phyloP scores from a whole-genome alignment of 1,140 invertebrate species.

The Temnothorax longispinosus region DNA sequence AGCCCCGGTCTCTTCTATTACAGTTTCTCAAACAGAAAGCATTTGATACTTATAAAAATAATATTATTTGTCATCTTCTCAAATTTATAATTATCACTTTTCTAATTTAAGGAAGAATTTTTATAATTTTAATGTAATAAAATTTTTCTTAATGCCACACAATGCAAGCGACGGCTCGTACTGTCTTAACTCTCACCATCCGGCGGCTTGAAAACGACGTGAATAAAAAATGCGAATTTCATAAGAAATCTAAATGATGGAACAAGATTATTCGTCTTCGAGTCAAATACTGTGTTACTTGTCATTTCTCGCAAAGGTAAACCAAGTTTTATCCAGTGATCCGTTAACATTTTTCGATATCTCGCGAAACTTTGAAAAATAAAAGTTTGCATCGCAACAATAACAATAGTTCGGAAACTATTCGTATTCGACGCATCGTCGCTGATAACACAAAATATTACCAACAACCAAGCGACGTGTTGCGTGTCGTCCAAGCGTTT shows the following conservation, averaged over 20 bases:
- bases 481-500: constrained; percentile 69
- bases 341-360: not conserved
- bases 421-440: constrained; percentile 8
- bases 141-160: not conserved
- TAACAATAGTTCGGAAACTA: not conserved
- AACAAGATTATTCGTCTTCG: not conserved
- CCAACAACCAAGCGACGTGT: constrained; percentile 20
- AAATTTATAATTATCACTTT: not conserved
- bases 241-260: not conserved
- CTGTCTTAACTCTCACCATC: not conserved
- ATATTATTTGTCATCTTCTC: not conserved
- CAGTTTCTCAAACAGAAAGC: not conserved
- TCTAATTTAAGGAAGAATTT: not conserved
- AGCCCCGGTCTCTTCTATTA: too few relatives aligned
- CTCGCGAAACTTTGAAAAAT: constrained; percentile 6
- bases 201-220: not conserved
- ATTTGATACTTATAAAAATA: not conserved
- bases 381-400: not conserved
- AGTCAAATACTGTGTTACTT: not conserved
- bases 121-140: not conserved
- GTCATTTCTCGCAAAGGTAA: not conserved
- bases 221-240: not conserved
- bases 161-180: constrained; percentile 16
- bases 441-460: constrained; percentile 29
- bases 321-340: not conserved